Evolutionary conservation across 1,140 invertebrate species (phyloP), one percentile per base, ranked within the genome.

Genomic region (silkworm (Bombyx mori)): DNA sequence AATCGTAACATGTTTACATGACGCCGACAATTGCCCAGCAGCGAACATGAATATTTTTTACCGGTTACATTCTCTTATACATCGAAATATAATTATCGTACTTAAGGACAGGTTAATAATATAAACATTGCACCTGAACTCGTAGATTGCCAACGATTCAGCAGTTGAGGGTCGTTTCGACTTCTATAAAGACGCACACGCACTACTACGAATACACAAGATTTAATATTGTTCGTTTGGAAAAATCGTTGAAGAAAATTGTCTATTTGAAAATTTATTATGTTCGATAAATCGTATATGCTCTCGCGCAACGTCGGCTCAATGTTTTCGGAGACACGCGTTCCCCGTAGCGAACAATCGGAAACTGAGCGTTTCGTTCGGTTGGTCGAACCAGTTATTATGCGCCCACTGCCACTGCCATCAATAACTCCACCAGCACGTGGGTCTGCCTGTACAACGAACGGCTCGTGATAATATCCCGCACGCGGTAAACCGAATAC

Each of bases 341-440:
- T 66, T 71, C 77, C 62, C 65, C 70, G 65, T 73, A 71, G 69
- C 79, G 72, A 63, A 69, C 81, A 77, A 80, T 81, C 73, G 73
- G 72, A 70, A 73, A 86, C 82, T 84, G 81, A 86, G 74, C 75
- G 75, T 70, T 74, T 61, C 54, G 62, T 62, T 65, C 63, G 53
- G 69, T 65, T 62, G 53, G 69, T 56, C 77, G 76, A 67, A 74
- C 76, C 76, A 82, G 79, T 86, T 86, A 82, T 86, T 81, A 84
- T 86, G 81, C 82, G 74, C 77, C 73, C 79, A 81, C 78, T 66
- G 71, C 43, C 26, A 35, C 68, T 74, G 71, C 74, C 77, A 76
- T 80, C 77, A 79, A 81, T 81, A 80, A 72, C 69, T 77, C 69
- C 68, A 75, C 72, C 66, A 79, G 76, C 81, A 86, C 82, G 82